A percentile compares a stretch with the other conserved stretches of the same genome.
Evolutionary conservation across 2,797 vertebrate genomes (phyloP).

Genomic region (Aulostomus chinensis): DNA sequence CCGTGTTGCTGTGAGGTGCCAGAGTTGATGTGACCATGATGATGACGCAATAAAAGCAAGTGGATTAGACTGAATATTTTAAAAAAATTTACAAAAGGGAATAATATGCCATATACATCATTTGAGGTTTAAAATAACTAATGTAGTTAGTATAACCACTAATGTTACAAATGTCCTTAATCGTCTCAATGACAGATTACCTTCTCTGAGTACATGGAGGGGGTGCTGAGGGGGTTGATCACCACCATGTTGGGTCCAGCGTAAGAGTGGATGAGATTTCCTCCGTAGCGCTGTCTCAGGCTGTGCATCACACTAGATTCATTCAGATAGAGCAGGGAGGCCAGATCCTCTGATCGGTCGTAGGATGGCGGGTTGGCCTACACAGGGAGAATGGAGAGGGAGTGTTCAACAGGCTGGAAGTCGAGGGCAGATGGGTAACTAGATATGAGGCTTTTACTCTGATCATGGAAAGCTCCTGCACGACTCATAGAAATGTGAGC

Average conservation of each 20-base stretch:
- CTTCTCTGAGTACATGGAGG: slow-evolving; percentile 98
- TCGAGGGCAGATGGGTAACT: neutral
- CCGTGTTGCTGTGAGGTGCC: no score
- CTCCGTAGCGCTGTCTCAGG: slow-evolving; percentile 91
- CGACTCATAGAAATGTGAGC: neutral
- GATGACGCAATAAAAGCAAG: no score
- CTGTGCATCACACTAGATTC: slow-evolving; percentile 94
- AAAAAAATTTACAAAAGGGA: no score
- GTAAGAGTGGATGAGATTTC: slow-evolving; percentile 91
- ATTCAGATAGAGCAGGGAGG: slow-evolving; percentile 92
- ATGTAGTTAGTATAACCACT: no score
- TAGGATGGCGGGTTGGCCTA: slow-evolving; percentile 94
- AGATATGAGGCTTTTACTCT: neutral
- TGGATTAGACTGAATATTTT: no score
- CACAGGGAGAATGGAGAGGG: neutral
- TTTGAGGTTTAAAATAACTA: no score
- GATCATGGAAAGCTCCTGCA: neutral
- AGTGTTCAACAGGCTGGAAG: neutral
- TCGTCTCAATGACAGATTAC: slow-evolving; percentile 69
- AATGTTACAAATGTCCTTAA: no score
- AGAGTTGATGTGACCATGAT: no score
- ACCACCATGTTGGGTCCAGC: slow-evolving; percentile 90
- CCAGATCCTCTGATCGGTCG: slow-evolving; percentile 90
- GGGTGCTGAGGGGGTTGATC: slow-evolving; percentile 93
- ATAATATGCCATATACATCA: no score